Evolutionary conservation across 2,888 invertebrate genomes (phyloP), one percentile per base, ranked within the genome.

Genomic region (Lycia hirtaria): DNA sequence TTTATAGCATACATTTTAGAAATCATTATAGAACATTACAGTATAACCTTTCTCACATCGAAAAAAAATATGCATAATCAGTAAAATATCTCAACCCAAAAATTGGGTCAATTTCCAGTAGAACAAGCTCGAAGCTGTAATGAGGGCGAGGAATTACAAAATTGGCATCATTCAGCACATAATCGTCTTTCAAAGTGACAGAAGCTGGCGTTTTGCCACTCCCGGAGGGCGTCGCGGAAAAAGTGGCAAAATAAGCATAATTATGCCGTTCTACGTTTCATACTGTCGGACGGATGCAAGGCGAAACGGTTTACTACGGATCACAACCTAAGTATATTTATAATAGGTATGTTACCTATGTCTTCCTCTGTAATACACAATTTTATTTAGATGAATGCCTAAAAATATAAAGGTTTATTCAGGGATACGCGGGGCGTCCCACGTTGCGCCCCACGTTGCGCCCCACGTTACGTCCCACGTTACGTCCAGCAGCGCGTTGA

Each of bases 171-270:
- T 15, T 49, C 41, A 22, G 45, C 26, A 12, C 43, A 49, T 58
- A 53, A 58, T 52, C 48, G 52, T 58, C 32, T 48, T 52, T 53
- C 52, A 53, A 52, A 48, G 47, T 58, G 57, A 53, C 57, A 52
- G 52, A 17, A 14, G 37, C 38, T 52, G 57, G 57, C 57, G 26
- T 37, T 17, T 24, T 48, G 57, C 57, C 57, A 52, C 52, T 51
- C 19, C 7, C 14, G 17, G 26, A 50, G 44, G 40, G 53, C 30
- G 38, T 20, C 37, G 22, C 37, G 28, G 41, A 48, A 56, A 56
- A 56, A 56, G 44, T 44, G 35, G 33, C 22, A 9, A 58, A 52
- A 57, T 57, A 57, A 52, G 57, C 41, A 22, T 47, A 33, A 51
- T 56, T 51, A 51, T 35, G 14, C 26, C 20, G 3, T 19, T 48